phyloP scores from a whole-genome alignment of 1,140 invertebrate species.

The Camponotus pennsylvanicus region DNA sequence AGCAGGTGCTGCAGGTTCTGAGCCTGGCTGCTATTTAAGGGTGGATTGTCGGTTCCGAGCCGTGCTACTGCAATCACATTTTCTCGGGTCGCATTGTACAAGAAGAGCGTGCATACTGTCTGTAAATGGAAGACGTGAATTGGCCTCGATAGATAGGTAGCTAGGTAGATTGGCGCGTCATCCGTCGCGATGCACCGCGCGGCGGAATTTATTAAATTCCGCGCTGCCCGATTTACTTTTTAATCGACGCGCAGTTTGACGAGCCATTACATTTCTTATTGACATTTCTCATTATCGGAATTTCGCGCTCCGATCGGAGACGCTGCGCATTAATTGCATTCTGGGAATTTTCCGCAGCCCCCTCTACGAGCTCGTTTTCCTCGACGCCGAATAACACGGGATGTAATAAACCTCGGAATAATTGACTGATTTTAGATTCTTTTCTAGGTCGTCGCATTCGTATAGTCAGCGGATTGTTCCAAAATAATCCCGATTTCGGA shows the following conservation, averaged over 20 bases:
- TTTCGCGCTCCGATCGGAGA: conserved; percentile 49
- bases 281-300: conserved; percentile 64
- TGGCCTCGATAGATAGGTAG: not conserved
- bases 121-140: conserved; percentile 82
- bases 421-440: conserved; percentile 43
- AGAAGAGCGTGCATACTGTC: conserved; percentile 93
- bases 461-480: not conserved
- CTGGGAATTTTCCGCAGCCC: conserved; percentile 40
- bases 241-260: conserved; percentile 62
- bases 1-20: conserved; percentile 85
- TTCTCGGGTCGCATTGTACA: conserved; percentile 94
- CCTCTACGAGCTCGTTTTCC: not conserved
- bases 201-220: conserved; percentile 67
- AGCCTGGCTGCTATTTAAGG: conserved; percentile 83
- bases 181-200: conserved; percentile 38
- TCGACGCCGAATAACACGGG: not conserved
- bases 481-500: conserved; percentile 5
- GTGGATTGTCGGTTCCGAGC: conserved; percentile 89
- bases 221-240: conserved; percentile 60
- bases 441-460: not conserved
- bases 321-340: conserved; percentile 61
- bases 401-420: conserved; percentile 54
- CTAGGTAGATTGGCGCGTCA: conserved; percentile 8
- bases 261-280: conserved; percentile 54
- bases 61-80: conserved; percentile 95